Evolutionary conservation across 1,140 invertebrate species (phyloP), one percentile per base, ranked within the genome.

Genomic region (Parasteatoda tepidariorum): DNA sequence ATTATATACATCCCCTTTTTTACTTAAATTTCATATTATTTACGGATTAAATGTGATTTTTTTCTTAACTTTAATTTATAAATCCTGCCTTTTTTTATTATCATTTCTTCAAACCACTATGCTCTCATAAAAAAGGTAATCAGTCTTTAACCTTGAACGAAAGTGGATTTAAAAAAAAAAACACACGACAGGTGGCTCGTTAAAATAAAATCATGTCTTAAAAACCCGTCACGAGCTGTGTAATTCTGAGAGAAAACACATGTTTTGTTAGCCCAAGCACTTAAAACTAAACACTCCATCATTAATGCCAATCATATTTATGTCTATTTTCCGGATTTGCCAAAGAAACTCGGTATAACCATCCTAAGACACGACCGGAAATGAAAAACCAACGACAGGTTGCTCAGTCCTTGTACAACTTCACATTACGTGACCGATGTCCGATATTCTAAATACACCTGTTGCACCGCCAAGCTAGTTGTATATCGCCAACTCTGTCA

Each of bases 391-490:
- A 9, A 13, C n/a, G n/a, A n/a, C n/a, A n/a, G n/a, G 9, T 48
- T 2, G 38, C 1, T 48, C 38, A 9, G 18, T 48, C 18, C 18
- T 48, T 41, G 9, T 48, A 13, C 38, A 18, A 2, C 38, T 48
- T 48, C 18, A 48, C 38, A 9, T 48, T 9, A 18, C 38, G 38
- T 48, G 38, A 48, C 38, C 38, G 38, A 18, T 48, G 38, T 48
- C 38, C 78, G 34, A 3, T 41, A 67, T 28, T 57, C 66, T 55
- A 48, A 30, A 67, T 71, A 55, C 57, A 11, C 31, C 22, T 64
- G 66, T 15, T n/a, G 38, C 48, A 41, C 38, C 66, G 66, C 78
- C 66, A 82, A 70, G 41, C 57, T 31, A 15, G 34, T 68, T 28
- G 5, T n/a, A 3, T 15, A 31, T 64, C 41, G 34, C 38, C 59